phyloP scores from a whole-genome alignment of 2,888 invertebrate genomes.

The Volucella zonaria region DNA sequence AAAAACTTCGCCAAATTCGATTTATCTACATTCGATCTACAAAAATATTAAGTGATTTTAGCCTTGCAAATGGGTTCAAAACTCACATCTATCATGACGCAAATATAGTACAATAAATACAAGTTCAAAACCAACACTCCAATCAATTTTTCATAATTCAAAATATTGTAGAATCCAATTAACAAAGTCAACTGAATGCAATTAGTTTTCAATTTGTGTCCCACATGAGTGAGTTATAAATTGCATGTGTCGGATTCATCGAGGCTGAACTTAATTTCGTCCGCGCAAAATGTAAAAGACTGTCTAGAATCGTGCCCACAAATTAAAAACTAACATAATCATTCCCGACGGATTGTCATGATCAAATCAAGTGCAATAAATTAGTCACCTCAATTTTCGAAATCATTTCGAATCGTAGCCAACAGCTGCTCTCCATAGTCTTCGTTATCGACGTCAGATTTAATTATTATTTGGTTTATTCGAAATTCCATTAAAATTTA shows the following conservation, averaged over 20 bases:
- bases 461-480: constrained; percentile 27
- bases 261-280: background rate
- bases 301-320: background rate
- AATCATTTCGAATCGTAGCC: background rate
- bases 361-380: constrained; percentile 44
- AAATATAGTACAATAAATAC: background rate
- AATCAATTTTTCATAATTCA: constrained; percentile 51
- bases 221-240: constrained; percentile 40
- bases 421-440: background rate
- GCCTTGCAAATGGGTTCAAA: background rate
- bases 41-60: too few relatives aligned
- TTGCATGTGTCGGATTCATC: constrained; percentile 2
- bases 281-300: too few relatives aligned
- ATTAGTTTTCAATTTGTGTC: constrained; percentile 64
- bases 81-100: constrained; percentile 3
- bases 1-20: too few relatives aligned
- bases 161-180: constrained; percentile 57
- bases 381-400: constrained; percentile 12
- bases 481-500: constrained; percentile 21
- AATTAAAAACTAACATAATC: background rate
- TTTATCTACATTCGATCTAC: too few relatives aligned
- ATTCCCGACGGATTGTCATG: constrained; percentile 21
- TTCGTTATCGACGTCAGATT: background rate
- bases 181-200: constrained; percentile 47
- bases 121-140: constrained; percentile 7